Base-by-base conservation (phyloP, 2,888 invertebrate genomes). In the Polylopha cassiicola region DNA sequence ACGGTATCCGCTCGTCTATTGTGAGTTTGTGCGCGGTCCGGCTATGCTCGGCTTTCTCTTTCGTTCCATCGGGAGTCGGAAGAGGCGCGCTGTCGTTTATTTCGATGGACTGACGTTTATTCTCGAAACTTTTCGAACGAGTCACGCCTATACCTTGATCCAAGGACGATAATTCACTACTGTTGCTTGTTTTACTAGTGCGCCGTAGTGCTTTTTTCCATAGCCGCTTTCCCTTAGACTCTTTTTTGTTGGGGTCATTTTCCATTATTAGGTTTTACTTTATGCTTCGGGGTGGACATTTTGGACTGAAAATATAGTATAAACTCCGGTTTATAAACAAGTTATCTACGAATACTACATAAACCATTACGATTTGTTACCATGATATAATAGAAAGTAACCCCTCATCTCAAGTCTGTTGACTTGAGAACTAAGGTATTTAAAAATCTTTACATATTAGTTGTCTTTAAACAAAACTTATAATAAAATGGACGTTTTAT, bases 241-340 rank as follows among this genome's bases (percentile, higher is more conserved):
- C 82, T 55, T 82, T 84, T 63, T 84, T 81, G 52, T 68, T 79
- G 53, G 81, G 78, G 67, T 84, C 82, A 82, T 82, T 77, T 74
- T 84, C 84, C 84, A 84, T 84, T 69, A 77, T 84, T 69, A 55
- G 58, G 51, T 50, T 63, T 72, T 58, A 24, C 14, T 61, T 64
- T 64, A 47, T 45, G 36, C 46, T 55, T 60, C 57, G 54, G 55
- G 50, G 61, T 59, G 54, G 65, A 67, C 82, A 82, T 82, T 71
- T 73, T 80, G 73, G 69, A 65, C 69, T 69, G 36, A 69, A 23
- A 11, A 23, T 11, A 3, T n/a, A 27, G 16, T 13, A 27, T 5
- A 28, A 15, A 28, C 16, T 1, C 17, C 6, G 4, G 5, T 28
- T 21, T 11, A 6, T 15, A 24, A 10, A 18, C 3, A 3, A 6